phyloP scores from a whole-genome alignment of 2,113 vertebrate genomes.

The Argyrosomus japonicus region DNA sequence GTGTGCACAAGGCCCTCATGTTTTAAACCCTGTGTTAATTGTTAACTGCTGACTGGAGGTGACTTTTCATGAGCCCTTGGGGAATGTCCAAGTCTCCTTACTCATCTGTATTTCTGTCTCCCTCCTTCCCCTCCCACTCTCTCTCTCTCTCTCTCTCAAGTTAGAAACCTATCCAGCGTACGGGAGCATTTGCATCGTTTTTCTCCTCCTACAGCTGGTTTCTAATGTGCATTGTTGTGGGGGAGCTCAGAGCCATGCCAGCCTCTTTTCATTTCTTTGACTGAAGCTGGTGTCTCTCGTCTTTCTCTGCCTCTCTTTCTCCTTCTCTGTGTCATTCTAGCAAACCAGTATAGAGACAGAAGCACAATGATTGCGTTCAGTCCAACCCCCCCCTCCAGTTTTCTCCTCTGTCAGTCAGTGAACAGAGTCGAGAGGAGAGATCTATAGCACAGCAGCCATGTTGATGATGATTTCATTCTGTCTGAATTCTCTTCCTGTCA shows the following conservation, averaged over 20 bases:
- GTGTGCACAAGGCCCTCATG: conserved; percentile 11
- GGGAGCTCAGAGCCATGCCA: conserved; percentile 50
- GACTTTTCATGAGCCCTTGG: conserved; percentile 57
- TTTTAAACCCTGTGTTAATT: conserved; percentile 66
- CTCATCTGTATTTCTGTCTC: conserved; percentile 51
- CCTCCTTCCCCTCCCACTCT: conserved; percentile 12
- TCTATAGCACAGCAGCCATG: conserved; percentile 56
- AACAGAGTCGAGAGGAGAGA: conserved; percentile 52
- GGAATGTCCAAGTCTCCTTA: conserved; percentile 55
- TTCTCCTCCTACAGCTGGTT: conserved; percentile 31
- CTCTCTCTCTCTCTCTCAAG: conserved; percentile 23
- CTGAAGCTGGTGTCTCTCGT: conserved; percentile 33
- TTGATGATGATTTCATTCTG: conserved; percentile 74
- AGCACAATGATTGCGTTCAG: conserved; percentile 51
- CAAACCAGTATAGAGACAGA: conserved; percentile 42
- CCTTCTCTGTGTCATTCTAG: conserved; percentile 48
- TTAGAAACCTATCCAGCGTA: conserved; percentile 33
- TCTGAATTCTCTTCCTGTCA: conserved; percentile 70
- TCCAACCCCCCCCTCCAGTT: conserved; percentile 34
- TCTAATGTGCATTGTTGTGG: conserved; percentile 42
- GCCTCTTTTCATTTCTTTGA: conserved; percentile 40
- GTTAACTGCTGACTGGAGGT: conserved; percentile 66
- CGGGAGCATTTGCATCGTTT: conserved; percentile 36
- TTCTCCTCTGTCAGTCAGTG: conserved; percentile 58
- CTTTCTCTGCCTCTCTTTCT: conserved; percentile 23